Conservation (phyloP, 2,113 vertebrate genomes). For the Ophiodon elongatus region DNA sequence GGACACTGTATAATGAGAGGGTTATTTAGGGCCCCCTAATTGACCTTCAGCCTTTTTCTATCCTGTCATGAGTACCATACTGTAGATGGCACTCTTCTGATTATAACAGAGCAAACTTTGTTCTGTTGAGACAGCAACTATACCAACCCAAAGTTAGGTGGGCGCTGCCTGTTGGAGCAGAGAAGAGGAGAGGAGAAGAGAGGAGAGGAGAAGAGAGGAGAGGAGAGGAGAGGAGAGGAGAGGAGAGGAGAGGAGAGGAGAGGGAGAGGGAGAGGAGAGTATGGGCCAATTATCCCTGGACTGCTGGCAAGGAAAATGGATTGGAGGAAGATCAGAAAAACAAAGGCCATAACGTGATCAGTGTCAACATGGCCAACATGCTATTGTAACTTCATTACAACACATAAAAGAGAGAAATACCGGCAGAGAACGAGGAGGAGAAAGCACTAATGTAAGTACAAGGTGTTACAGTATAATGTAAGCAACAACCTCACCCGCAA, state of each 20-base stretch:
- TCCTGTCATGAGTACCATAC: conserved; percentile 21
- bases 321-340: conserved; percentile 27
- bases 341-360: conserved; percentile 30
- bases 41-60: conserved; percentile 71
- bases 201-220: not conserved
- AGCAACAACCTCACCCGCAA: conserved; percentile 14
- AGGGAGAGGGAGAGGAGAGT: conserved; percentile 18
- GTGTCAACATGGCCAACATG: conserved; percentile 19
- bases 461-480: conserved; percentile 14
- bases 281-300: conserved; percentile 56
- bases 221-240: not conserved
- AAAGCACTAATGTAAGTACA: conserved; percentile 6
- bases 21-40: conserved; percentile 58
- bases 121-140: conserved; percentile 17
- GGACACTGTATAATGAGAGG: conserved; percentile 73
- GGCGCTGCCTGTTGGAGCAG: not conserved
- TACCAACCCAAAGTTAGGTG: conserved; percentile 20
- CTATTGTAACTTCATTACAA: conserved; percentile 46
- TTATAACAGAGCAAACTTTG: conserved; percentile 15
- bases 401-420: not conserved
- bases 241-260: conserved; percentile 11
- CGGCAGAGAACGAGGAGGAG: not conserved
- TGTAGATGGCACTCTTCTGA: conserved; percentile 32
- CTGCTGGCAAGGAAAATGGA: conserved; percentile 7
- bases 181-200: conserved; percentile 18